A percentile compares a stretch with the other conserved stretches of the same genome.
phyloP scores from a whole-genome alignment of 2,797 vertebrate genomes.

The Pristis pectinata region DNA sequence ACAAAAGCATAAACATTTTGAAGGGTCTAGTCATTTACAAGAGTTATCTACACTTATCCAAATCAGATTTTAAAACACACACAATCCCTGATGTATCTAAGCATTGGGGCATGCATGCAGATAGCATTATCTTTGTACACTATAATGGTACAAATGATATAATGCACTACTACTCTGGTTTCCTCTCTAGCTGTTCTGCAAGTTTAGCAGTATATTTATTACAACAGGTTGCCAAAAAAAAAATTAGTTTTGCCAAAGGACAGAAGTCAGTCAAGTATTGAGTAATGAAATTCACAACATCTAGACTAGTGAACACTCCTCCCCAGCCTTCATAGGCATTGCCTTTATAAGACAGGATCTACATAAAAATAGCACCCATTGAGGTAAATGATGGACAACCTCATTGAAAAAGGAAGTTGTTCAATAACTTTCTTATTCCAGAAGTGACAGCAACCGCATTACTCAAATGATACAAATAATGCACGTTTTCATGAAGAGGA shows the following conservation, averaged over 20 bases:
- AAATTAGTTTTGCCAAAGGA: neutral
- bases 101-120: neutral
- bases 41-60: neutral
- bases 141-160: neutral
- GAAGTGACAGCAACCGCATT: neutral
- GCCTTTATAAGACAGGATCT: neutral
- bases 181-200: neutral
- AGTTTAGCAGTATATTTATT: neutral
- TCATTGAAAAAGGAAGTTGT: conserved; percentile 9
- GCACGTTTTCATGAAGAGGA: neutral
- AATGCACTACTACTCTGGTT: neutral
- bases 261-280: neutral
- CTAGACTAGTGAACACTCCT: too few relatives aligned
- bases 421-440: conserved; percentile 2
- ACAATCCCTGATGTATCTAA: neutral
- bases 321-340: neutral
- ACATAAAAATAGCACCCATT: neutral
- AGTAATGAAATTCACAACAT: neutral
- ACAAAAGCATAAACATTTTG: neutral
- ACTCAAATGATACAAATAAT: neutral
- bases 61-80: neutral
- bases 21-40: neutral
- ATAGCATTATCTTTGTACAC: neutral
- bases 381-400: neutral
- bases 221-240: neutral